A percentile compares a stretch with the other conserved stretches of the same genome.
Evolutionary conservation across 2,797 vertebrate genomes (phyloP).

Genomic region (Aplochiton taeniatus): DNA sequence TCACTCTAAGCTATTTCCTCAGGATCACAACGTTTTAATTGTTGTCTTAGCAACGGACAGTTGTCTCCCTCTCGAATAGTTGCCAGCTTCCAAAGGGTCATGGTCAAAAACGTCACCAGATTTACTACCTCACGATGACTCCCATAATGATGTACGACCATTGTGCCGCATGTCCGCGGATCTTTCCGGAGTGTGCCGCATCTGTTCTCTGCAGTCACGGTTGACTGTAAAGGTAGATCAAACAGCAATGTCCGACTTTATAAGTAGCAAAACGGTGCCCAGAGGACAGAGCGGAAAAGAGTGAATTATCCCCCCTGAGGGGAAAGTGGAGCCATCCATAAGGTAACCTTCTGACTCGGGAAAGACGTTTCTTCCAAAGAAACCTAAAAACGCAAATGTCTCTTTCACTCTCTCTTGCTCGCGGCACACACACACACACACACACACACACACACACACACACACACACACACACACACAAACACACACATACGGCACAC

Average conservation of each 20-base stretch:
- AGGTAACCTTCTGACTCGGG: conserved; percentile 1
- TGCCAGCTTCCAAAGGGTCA: conserved; percentile 26
- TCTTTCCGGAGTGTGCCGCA: conserved; percentile 32
- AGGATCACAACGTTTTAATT: no score
- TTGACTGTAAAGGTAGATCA: conserved; percentile 43
- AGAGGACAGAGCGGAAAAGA: conserved; percentile 13
- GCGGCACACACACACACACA: background rate
- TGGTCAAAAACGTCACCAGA: conserved; percentile 40
- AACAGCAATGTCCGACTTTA: conserved; percentile 32
- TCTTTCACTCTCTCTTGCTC: no score
- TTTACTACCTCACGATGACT: conserved; percentile 25
- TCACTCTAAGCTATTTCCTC: no score
- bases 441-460: background rate
- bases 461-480: background rate
- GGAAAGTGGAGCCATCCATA: conserved; percentile 40
- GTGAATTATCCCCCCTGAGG: conserved; percentile 32
- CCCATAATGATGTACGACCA: conserved; percentile 47
- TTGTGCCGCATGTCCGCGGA: conserved; percentile 36
- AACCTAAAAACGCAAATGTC: no score
- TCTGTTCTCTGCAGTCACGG: conserved; percentile 42
- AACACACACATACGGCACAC: background rate
- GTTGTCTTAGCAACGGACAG: no score
- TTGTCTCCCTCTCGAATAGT: conserved; percentile 24
- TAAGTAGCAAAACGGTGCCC: conserved; percentile 35
- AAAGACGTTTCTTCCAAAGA: no score